Base-by-base conservation (phyloP, 1,140 invertebrate species). In the Drosophila equinoxialis region DNA sequence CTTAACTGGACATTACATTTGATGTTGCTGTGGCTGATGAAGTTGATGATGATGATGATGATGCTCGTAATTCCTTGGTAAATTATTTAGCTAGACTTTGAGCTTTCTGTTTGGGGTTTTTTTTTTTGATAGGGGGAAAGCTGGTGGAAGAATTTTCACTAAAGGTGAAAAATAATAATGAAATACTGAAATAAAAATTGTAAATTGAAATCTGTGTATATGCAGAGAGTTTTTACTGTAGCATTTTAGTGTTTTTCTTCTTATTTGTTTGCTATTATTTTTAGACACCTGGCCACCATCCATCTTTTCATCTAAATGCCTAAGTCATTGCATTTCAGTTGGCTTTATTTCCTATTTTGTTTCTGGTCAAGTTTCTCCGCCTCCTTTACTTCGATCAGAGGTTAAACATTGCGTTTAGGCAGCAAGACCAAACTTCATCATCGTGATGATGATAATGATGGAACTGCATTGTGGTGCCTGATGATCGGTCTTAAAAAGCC, bases 1-100 rank as follows among this genome's bases (percentile, higher is more conserved):
- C 86, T 81, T 80, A 81, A 68, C 74, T 81, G 65, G 68, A 85
- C 86, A 86, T 86, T 82, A 87, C 82, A 77, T 77, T 74, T 73
- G 69, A 75, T 67, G 69, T 58, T 71, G 69, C 51, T 58, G 69
- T 69, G 71, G 51, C 35, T 62, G 68, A 17, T 77, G 55, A 10
- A 71, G 58, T 37, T 62, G 68, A 17, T 77, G 55, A 8, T 59
- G 70, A 17, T 48, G 54, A 6, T 60, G 69, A 42, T 83, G 72
- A 60, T 68, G 68, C 45, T 74, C 57, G 61, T 61, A 79, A 68
- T 65, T 80, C 45, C 64, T 73, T 73, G 66, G 55, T 57, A 73
- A 76, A 77, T 74, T 81, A 70, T 61, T 68, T 73, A 71, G 68
- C 61, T 68, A 54, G 62, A 54, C 62, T 37, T 37, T 7, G 61